Evolutionary conservation across 1,140 invertebrate species (phyloP), one percentile per base, ranked within the genome.

Genomic region (Drosophila sucinea): DNA sequence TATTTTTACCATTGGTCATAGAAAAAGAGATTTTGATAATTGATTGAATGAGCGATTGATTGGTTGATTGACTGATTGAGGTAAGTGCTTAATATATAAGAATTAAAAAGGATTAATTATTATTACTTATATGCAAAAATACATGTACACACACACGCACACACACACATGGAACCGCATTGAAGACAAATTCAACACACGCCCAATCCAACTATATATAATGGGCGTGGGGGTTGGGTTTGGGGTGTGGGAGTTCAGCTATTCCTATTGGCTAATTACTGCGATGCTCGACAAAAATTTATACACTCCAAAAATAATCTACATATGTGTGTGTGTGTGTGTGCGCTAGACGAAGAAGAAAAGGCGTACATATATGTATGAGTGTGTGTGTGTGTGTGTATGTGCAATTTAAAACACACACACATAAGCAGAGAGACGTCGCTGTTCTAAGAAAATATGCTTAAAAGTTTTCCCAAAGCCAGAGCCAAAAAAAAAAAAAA

Each of bases 261-360:
- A 77, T 87, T 87, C 83, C 83, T 80, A 87, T 87, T 87, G 83
- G 83, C 83, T 87, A 87, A 87, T 87, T 87, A 87, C 79, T 83
- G 67, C 63, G 68, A 70, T 58, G 64, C 60, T 41, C 76, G 70
- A 56, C 72, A 77, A 64, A 17, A 65, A 51, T 51, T 68, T 68
- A 68, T 73, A 70, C 79, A 70, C 78, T 58, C 66, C 62, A 68
- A 63, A 76, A 76, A 79, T 87, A 87, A 87, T 86, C 73, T 86
- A 79, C 83, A 87, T 80, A 74, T 60, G 51, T 67, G 51, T 17
- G 25, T 29, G 33, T 69, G 27, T 67, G 56, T 67, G 68, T 67
- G 47, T 47, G 67, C 60, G 23, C 44, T 51, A 51, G 8, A 51
- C 25, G 44, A 25, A 51, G 8, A 51, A 25, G 44, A 41, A 38